A percentile compares a stretch with the other conserved stretches of the same genome.
phyloP scores from a whole-genome alignment of 23 tunicate species.

The Oikopleura dioica region DNA sequence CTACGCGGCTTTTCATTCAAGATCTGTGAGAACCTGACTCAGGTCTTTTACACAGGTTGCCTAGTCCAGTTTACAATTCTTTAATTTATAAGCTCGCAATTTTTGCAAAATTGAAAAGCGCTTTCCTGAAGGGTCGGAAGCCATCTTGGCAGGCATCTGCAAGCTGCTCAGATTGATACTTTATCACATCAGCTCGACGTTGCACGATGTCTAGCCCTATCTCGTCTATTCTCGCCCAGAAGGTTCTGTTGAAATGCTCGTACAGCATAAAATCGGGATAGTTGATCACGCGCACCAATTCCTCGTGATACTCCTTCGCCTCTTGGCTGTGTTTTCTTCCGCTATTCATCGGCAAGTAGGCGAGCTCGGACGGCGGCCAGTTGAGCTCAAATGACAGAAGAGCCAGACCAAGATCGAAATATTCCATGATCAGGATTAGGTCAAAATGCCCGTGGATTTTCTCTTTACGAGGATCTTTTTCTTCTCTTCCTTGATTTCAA shows the following conservation, averaged over 20 bases:
- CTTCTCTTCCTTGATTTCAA: no score
- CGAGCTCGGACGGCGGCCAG: background rate
- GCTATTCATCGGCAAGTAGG: background rate
- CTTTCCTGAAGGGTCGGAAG: no score
- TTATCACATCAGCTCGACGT: background rate
- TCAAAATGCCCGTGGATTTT: background rate
- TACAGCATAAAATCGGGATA: slow-evolving; percentile 11
- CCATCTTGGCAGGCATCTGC: no score
- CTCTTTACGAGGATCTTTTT: no score
- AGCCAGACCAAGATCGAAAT: background rate
- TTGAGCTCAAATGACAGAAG: background rate
- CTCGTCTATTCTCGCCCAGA: background rate
- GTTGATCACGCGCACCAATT: background rate
- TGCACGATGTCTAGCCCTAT: background rate
- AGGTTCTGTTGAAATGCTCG: background rate
- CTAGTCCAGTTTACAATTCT: no score
- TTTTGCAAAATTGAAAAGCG: no score
- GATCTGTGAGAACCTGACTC: no score
- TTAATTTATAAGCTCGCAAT: no score
- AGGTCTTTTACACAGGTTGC: no score
- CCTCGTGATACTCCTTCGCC: background rate
- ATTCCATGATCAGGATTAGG: slow-evolving; percentile 10
- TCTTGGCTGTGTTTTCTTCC: background rate
- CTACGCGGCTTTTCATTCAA: no score
- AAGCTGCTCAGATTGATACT: background rate